Evolutionary conservation across 2,797 vertebrate genomes (phyloP), one percentile per base, ranked within the genome.

Genomic region (Nyctibius grandis): DNA sequence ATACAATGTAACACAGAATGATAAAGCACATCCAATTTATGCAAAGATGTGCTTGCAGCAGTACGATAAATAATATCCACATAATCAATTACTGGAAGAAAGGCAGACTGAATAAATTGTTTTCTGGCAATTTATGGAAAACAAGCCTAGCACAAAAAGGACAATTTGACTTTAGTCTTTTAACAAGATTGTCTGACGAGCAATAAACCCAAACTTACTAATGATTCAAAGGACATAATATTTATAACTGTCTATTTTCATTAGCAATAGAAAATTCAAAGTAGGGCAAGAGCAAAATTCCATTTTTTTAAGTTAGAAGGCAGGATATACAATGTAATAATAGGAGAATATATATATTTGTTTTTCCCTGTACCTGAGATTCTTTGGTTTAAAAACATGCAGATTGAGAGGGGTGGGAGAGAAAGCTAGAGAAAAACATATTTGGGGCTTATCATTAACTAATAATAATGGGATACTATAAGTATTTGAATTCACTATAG

Each of bases 1-100:
- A 97, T 97, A 97, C 91, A 95, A 69, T 94, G 90, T 88, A 97
- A 95, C 92, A 90, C 69, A 70, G 91, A 94, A 95, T 97, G 96
- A 97, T 97, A 96, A 97, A 97, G 95, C 83, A 96, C 93, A 93
- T 90, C 80, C 88, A 96, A 96, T 97, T 97, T 97, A 97, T 96
- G 95, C 96, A 93, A 97, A 97, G 89, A 97, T 91, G 94, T 93
- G 78, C 94, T 97, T 96, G 94, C 90, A 96, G 94, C 84, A 69
- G 89, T 86, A 97, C 5, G 68, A 97, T 97, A 97, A 97, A 97
- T 97, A 97, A 96, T 97, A 97, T 95, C 94, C 76, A 47, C 93
- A 94, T 97, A 97, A 97, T 97, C 96, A 97, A 97, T 97, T 97
- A 97, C 94, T 68, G 70, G 93, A 97, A 97, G 92, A 97, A 94